Base-by-base conservation (phyloP, 2,113 vertebrate species). In the Toxostoma redivivum region DNA sequence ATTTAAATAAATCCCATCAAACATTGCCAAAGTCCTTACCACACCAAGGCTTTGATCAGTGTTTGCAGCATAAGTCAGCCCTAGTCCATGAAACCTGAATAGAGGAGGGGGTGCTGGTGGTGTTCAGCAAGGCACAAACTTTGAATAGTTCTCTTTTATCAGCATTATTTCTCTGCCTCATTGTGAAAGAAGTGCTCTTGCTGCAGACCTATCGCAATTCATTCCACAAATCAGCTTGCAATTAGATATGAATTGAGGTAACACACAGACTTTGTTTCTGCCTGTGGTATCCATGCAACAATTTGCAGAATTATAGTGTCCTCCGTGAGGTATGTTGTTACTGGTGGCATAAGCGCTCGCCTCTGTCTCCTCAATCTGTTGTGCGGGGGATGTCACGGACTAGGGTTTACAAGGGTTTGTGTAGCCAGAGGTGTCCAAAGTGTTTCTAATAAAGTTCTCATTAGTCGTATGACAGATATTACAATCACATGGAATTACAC, bases 81-180 rank as follows among this genome's bases (percentile, higher is more conserved):
- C 37, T 42, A 20, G 71, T 31, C 44, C 53, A 1, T 37, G 64
- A 28, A 60, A 18, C 7, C 27, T 22, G 21, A 42, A 3, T 23
- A 24, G 22, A 51, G 44, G 16, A 38, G 33, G 19, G 15, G 10
- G 15, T 28, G 1, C 31, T 1, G 56, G 0, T 14, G 25, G 12
- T 22, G 17, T 31, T 40, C 35, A 38, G 8, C 30, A 53, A 40
- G 38, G 47, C 7, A 44, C 14, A n/a, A 8, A 27, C 12, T 69
- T 67, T 3, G 31, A 56, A 14, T 4, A 33, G 10, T 24, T 74
- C 16, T 47, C 15, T 44, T n/a, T 54, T 56, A 33, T 31, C 3
- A 6, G 9, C 7, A 0, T 31, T 51, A 10, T 71, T 76, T 77
- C 57, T 62, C 9, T 80, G 24, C 9, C 4, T 28, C 35, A 13